These are phyloP conservation scores for Drosophila kohkoa DNA, from an alignment of 1,140 invertebrate species.

Conservation along the genomic window DNA sequence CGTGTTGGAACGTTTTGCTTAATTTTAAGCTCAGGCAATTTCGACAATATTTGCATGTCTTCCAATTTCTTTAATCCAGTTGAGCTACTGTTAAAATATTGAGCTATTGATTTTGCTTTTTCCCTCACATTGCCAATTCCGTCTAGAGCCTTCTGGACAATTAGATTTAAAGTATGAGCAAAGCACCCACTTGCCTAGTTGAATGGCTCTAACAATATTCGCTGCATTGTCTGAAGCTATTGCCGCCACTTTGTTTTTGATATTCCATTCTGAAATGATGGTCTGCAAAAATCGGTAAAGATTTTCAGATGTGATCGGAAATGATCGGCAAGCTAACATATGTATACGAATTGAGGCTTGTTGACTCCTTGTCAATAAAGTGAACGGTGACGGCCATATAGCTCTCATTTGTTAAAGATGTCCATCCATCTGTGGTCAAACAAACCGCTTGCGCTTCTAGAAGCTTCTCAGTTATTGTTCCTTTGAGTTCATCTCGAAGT, in stretches of 20 bases:
- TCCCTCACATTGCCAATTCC: conserved; percentile 6
- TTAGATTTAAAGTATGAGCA: conserved; percentile 9
- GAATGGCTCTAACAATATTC: neutral
- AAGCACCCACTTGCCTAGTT: neutral
- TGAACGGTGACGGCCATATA: neutral
- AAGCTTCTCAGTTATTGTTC: neutral
- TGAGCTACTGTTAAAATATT: neutral
- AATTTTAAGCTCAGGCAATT: conserved; percentile 9
- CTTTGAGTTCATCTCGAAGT: too few relatives aligned
- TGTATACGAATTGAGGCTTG: neutral
- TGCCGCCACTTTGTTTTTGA: neutral
- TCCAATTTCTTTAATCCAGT: neutral
- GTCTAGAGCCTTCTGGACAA: conserved; percentile 20
- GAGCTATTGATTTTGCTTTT: neutral
- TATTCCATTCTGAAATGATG: neutral
- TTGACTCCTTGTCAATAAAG: neutral
- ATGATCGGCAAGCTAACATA: neutral
- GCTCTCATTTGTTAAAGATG: neutral
- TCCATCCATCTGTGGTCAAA: neutral
- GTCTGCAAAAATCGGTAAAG: neutral
- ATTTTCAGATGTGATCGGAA: neutral
- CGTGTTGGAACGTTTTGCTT: conserved; percentile 14
- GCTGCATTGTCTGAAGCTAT: neutral
- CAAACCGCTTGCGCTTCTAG: neutral
- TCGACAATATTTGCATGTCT: neutral